Evolutionary conservation across 2,113 vertebrate genomes (phyloP), one percentile per base, ranked within the genome.

Genomic region (Malurus alboscapulatus): DNA sequence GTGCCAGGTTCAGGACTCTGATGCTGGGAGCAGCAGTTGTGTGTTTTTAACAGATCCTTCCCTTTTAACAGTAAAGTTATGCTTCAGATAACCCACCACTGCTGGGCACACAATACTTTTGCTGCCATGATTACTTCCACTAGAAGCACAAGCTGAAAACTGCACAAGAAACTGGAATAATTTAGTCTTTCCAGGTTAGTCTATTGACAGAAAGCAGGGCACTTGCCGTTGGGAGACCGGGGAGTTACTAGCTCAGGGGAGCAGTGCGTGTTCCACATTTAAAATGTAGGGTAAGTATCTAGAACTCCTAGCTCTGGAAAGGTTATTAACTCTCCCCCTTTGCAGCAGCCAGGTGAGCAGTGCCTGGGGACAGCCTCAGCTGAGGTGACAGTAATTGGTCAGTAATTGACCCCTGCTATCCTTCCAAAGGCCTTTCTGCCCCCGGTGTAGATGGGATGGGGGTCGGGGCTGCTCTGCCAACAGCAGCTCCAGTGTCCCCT

Each of bases 391-490:
- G 12, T 4, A 69, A 27, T 19, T 16, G 9, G n/a, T 19, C 17
- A 72, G 68, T 11, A 47, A 24, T 45, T 17, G 27, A 58, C 42
- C 17, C 22, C 25, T 29, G n/a, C 75, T 66, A 21, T 4, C 62
- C 48, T 29, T 32, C 25, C 9, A 4, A 8, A 17, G 32, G 57
- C 40, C 29, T 29, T 65, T 1, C 38, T 45, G 53, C 48, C 48
- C 38, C 0, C 18, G 36, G 5, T 22, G 21, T 22, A 73, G 36
- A 29, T 6, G 14, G 67, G 25, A 6, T 2, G 0, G 18, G 3
- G n/a, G 53, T 51, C 1, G 2, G 45, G 30, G 57, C 51, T 30
- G 3, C 66, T 19, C 36, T 14, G 38, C 50, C 63, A 59, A 27
- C 32, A 7, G 58, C n/a, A 57, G 42, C 53, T 55, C 19, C 3